Percentiles rank a stretch among this genome's conserved stretches.
Conservation (phyloP, 2,797 vertebrate species). For the Anomalospiza imberbis region DNA sequence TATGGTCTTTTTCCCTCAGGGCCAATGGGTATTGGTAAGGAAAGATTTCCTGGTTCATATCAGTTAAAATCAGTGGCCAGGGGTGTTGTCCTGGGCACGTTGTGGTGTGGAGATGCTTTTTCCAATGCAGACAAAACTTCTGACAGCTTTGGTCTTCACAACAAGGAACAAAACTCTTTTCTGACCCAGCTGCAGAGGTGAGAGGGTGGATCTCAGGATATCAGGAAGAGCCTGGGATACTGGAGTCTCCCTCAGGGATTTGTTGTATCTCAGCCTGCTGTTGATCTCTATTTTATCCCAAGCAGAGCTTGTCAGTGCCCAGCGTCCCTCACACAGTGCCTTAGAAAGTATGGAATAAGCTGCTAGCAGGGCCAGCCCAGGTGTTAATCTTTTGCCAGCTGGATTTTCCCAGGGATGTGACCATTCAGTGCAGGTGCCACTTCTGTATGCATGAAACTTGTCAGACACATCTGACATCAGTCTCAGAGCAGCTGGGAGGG, state of each 20-base stretch:
- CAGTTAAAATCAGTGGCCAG: background rate
- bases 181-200: rapidly evolving
- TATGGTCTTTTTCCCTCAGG: background rate
- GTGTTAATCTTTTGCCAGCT: background rate
- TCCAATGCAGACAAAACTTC: background rate
- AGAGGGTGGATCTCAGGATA: background rate
- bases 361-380: background rate
- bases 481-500: background rate
- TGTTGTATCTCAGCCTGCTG: background rate
- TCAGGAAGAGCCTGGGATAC: background rate
- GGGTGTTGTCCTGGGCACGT: rapidly evolving
- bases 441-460: rapidly evolving
- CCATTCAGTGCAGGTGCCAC: background rate
- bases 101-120: background rate
- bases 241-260: background rate
- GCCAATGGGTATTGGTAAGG: background rate
- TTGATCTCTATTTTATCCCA: background rate
- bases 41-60: background rate
- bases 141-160: background rate
- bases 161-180: background rate
- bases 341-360: rapidly evolving
- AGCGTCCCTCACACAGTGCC: background rate
- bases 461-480: rapidly evolving
- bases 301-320: background rate
- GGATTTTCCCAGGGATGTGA: background rate